Conservation (phyloP, 1,140 invertebrate species). For the Neodiprion fabricii region DNA sequence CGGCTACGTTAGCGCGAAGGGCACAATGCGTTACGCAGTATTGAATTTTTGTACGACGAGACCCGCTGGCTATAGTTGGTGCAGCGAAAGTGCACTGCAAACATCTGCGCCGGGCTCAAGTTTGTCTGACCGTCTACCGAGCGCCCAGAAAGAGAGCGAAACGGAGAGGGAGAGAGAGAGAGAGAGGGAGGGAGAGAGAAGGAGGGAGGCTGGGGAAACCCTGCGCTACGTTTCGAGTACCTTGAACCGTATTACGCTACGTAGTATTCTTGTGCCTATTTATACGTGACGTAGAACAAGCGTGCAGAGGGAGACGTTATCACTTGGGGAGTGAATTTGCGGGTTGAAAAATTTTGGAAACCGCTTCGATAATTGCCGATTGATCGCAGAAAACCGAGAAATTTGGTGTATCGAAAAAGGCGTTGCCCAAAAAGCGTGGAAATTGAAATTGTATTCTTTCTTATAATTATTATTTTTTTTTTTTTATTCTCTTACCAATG, state of each 20-base stretch:
- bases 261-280: too few relatives aligned
- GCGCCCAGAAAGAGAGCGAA: background rate
- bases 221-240: background rate
- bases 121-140: background rate
- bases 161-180: background rate
- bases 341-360: too few relatives aligned
- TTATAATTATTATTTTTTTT: too few relatives aligned
- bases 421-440: too few relatives aligned
- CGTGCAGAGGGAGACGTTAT: too few relatives aligned
- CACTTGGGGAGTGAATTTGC: too few relatives aligned
- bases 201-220: background rate
- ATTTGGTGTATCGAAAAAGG: too few relatives aligned
- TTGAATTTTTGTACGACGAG: constrained; percentile 55
- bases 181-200: background rate
- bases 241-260: background rate
- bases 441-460: too few relatives aligned
- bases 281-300: too few relatives aligned
- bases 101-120: background rate
- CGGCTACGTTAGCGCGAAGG: constrained; percentile 1
- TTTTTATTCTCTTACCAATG: too few relatives aligned
- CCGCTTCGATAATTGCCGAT: too few relatives aligned
- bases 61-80: constrained; percentile 53
- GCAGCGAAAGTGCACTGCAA: constrained; percentile 54
- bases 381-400: too few relatives aligned
- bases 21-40: constrained; percentile 48